These are phyloP conservation scores for Elgonia sp. DNA, from an alignment of 2,888 invertebrate species.

Conservation along the genomic window DNA sequence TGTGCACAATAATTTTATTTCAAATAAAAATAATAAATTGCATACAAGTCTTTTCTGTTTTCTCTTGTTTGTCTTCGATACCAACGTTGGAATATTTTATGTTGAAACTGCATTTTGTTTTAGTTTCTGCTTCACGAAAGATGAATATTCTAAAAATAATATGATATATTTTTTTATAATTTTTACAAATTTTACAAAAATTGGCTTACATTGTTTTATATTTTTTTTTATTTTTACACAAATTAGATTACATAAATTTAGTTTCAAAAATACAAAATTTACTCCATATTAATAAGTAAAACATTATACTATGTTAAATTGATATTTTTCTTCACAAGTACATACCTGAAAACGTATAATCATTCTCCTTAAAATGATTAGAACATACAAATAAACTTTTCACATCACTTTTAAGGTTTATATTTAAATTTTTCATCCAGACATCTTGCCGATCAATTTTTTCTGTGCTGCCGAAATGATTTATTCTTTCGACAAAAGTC, in stretches of 20 bases:
- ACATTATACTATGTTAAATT: too few species aligned
- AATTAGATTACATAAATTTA: too few species aligned
- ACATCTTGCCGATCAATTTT: conserved; percentile 36
- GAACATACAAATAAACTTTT: conserved; percentile 16
- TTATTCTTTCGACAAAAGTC: conserved; percentile 32
- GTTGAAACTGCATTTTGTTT: conserved; percentile 9
- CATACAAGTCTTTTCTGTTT: conserved; percentile 14
- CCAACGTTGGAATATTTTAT: conserved; percentile 22
- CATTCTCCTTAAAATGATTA: conserved; percentile 6
- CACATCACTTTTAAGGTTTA: conserved; percentile 22
- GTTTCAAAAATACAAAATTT: too few species aligned
- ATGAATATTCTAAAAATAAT: conserved; percentile 29
- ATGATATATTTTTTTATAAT: conserved; percentile 8
- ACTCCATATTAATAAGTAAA: too few species aligned
- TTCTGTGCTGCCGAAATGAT: conserved; percentile 36
- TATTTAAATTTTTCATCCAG: conserved; percentile 28
- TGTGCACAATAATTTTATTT: background rate
- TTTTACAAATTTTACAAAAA: conserved; percentile 7
- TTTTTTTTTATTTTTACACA: too few species aligned
- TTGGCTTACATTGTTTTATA: background rate
- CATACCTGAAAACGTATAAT: conserved; percentile 21
- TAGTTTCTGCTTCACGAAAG: conserved; percentile 2
- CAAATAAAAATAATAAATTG: conserved; percentile 8
- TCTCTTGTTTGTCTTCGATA: background rate
- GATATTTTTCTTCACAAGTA: background rate